Evolutionary conservation across 2,113 vertebrate species (phyloP), one percentile per base, ranked within the genome.

Genomic region (Alouatta palliata): DNA sequence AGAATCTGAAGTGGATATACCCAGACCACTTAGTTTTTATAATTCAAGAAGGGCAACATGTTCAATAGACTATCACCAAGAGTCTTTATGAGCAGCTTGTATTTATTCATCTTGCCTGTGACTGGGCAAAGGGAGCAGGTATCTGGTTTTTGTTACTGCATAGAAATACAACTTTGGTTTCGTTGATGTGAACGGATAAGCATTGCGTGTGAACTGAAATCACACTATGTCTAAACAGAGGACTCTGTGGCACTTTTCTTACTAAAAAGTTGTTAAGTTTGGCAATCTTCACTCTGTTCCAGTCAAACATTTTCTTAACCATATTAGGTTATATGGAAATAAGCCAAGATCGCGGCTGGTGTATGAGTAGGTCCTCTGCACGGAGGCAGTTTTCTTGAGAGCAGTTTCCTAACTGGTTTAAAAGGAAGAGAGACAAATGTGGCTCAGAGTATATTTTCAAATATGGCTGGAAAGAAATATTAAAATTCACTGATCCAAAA

Each of bases 311-410:
- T 98, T 99, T 99, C 98, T 98, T 99, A 98, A 98, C 99, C 99
- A 99, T 99, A 99, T 99, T 99, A 99, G 99, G 99, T 98, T 98
- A 99, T 92, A 96, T 98, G 98, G 99, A 98, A 97, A 92, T 91
- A 97, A 95, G 98, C 98, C 98, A 98, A 97, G 92, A 64, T 98
- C 96, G 94, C 97, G 97, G 98, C 96, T 88, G 98, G 98, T 97
- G 96, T 98, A 94, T 98, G 94, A 97, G 97, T 40, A 5, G 94
- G 49, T 96, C 96, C 97, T 97, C 94, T 43, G 56, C 14, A 89
- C 70, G 1, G 8, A 94, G 96, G 88, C 64, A 93, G 73, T 98
- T 98, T 96, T 64, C 95, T 90, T 56, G 79, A 87, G 70, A 95
- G 76, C 25, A 20, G 92, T 96, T 93, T 93, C 61, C 61, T 94